These are phyloP conservation scores for Seriola rivoliana DNA, from an alignment of 2,113 vertebrate species.

Conservation along the genomic window DNA sequence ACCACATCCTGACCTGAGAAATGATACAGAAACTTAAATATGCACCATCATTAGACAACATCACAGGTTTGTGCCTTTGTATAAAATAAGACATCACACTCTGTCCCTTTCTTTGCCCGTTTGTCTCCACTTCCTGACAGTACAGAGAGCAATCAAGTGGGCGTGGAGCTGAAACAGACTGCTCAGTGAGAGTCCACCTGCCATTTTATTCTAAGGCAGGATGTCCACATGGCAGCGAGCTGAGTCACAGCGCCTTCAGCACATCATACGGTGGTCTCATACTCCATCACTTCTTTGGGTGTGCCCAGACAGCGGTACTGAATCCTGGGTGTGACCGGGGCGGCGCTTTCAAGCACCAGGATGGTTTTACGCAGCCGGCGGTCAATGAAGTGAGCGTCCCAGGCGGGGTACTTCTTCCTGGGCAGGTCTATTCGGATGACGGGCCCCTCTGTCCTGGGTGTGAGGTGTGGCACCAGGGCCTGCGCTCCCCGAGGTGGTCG, in stretches of 20 bases:
- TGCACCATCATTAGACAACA: slow-evolving; percentile 60
- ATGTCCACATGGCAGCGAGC: slow-evolving; percentile 29
- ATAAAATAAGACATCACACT: slow-evolving; percentile 57
- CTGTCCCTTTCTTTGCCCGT: slow-evolving; percentile 3
- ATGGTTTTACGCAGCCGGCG: slow-evolving; percentile 96
- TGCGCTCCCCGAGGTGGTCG: slow-evolving; percentile 85
- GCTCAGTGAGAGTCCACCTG: slow-evolving; percentile 57
- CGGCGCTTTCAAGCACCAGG: slow-evolving; percentile 92
- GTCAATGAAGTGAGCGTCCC: slow-evolving; percentile 98
- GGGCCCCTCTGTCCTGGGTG: slow-evolving; percentile 92
- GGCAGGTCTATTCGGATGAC: slow-evolving; percentile 98
- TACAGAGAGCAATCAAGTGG: slow-evolving; percentile 24
- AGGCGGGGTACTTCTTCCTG: slow-evolving; percentile 97
- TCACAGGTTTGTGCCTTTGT: slow-evolving; percentile 46
- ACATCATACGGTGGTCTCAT: slow-evolving; percentile 95
- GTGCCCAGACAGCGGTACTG: slow-evolving; percentile 93
- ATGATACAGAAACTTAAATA: slow-evolving; percentile 77
- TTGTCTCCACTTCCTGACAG: slow-evolving; percentile 28
- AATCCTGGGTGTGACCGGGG: slow-evolving; percentile 91
- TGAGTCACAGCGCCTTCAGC: slow-evolving; percentile 39
- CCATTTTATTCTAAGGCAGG: slow-evolving; percentile 53
- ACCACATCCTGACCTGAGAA: slow-evolving; percentile 77
- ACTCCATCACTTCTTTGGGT: slow-evolving; percentile 95
- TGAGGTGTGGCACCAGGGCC: slow-evolving; percentile 79
- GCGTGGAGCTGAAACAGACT: slow-evolving; percentile 53